Evolutionary conservation across 1,140 invertebrate genomes (phyloP), one percentile per base, ranked within the genome.

Genomic region (Globodera rostochiensis): DNA sequence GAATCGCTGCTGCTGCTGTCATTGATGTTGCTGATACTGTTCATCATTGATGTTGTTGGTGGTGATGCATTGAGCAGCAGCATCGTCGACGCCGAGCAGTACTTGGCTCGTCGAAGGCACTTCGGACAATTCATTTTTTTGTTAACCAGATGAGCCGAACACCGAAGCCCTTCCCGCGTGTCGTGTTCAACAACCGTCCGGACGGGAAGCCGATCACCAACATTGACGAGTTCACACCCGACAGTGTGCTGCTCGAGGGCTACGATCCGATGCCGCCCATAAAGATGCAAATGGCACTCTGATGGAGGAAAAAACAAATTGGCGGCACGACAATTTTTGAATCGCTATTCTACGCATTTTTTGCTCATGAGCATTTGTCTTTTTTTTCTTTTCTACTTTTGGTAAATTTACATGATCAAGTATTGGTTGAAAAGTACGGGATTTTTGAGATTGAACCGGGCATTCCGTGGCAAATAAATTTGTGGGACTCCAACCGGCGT

Each of bases 211-310:
- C 92, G 45, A 92, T 86, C 64, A 74, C 67, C 53, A 67, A 9
- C 53, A 87, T 87, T 66, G 95, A 98, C 86, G 94, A 97, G 88
- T 99, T 99, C 89, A 93, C 92, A 79, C 92, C 92, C 86, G 94
- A 95, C 79, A 95, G 98, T 92, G 96, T 99, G 91, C 92, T 95
- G 86, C 90, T 99, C 8, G 92, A 93, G 82, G 93, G 92, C 80
- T 99, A 99, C 90, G 93, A 96, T 80, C 95, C 96, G 9, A 93
- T 98, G 91, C 93, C 94, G 4, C 95, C 94, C 91, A 95, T 99
- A 84, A 92, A 92, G 78, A 98, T 99, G 96, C 92, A 94, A 88
- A 98, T 99, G 97, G 96, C 97, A 84, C 94, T 98, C 67, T 98
- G 92, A 93, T 36, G 25, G 36, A 64, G 19, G 5, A 64, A 19